phyloP scores from a whole-genome alignment of 2,113 vertebrate species.

The Elaphurus davidianus region DNA sequence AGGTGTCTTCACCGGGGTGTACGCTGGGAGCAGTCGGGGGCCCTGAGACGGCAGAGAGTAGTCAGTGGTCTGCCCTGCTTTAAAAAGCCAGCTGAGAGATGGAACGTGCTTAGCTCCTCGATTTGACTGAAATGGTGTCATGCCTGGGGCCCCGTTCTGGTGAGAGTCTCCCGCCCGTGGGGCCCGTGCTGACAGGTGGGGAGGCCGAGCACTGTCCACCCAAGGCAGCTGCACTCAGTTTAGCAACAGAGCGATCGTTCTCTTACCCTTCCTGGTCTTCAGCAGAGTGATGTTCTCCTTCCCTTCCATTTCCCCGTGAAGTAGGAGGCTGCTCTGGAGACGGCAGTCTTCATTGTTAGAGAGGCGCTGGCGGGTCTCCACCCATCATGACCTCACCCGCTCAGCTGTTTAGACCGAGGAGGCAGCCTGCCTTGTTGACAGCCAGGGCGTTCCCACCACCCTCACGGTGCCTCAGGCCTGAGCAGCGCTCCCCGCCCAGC shows the following conservation, averaged over 20 bases:
- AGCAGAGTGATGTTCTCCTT: slow-evolving; percentile 52
- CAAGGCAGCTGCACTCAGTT: neutral
- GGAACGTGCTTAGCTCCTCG: neutral
- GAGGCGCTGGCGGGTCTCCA: neutral
- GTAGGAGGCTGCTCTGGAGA: slow-evolving; percentile 59
- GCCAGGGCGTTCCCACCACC: neutral
- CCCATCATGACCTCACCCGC: slow-evolving; percentile 23
- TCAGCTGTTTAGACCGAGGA: neutral
- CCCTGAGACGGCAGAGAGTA: neutral
- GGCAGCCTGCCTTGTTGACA: neutral
- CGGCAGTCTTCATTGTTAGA: slow-evolving; percentile 54
- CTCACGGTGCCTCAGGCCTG: neutral
- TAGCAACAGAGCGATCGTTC: neutral
- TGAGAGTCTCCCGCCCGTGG: neutral
- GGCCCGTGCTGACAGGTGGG: neutral
- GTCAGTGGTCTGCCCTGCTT: neutral
- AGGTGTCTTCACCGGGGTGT: neutral
- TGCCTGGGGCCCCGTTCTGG: neutral
- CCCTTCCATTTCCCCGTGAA: slow-evolving; percentile 52
- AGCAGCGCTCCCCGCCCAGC: neutral
- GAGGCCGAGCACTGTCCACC: neutral
- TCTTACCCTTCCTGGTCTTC: slow-evolving; percentile 56
- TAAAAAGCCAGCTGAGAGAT: neutral
- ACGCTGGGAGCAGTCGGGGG: neutral
- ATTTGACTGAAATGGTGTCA: neutral